A percentile compares a stretch with the other conserved stretches of the same genome.
phyloP scores from a whole-genome alignment of 1,140 invertebrate genomes.

The Habropoda laboriosa region DNA sequence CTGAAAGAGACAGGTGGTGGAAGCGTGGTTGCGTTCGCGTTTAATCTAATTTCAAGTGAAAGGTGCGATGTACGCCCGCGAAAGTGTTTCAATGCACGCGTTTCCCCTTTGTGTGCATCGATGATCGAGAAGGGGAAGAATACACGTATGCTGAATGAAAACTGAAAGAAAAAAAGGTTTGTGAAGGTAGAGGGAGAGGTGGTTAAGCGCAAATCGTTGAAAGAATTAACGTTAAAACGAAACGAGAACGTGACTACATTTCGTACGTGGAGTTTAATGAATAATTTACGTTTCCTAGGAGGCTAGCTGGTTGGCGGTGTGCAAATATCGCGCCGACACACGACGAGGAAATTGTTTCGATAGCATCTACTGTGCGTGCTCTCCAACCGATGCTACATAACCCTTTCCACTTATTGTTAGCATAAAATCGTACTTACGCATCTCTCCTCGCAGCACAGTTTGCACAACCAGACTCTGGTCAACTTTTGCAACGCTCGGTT shows the following conservation, averaged over 20 bases:
- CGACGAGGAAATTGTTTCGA: slow-evolving; percentile 49
- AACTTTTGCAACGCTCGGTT: slow-evolving; percentile 20
- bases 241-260: slow-evolving; percentile 46
- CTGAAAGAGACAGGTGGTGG: slow-evolving; percentile 11
- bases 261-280: slow-evolving; percentile 50
- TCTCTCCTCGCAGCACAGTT: slow-evolving; percentile 27
- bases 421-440: slow-evolving; percentile 51
- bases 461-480: slow-evolving; percentile 29
- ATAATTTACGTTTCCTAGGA: slow-evolving; percentile 60
- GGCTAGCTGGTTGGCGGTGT: slow-evolving; percentile 13
- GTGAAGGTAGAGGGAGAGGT: too few species aligned
- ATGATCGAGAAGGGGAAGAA: background rate
- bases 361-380: slow-evolving; percentile 51
- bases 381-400: slow-evolving; percentile 30
- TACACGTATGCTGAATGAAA: slow-evolving; percentile 6
- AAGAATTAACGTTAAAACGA: slow-evolving; percentile 24
- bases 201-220: background rate
- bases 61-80: slow-evolving; percentile 21
- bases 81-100: slow-evolving; percentile 37
- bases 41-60: slow-evolving; percentile 47
- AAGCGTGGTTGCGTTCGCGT: slow-evolving; percentile 7
- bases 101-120: background rate
- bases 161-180: background rate
- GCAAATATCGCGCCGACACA: slow-evolving; percentile 32
- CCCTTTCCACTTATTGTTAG: slow-evolving; percentile 53